These are phyloP conservation scores for Odontesthes bonariensis DNA, from an alignment of 2,113 vertebrate species.

Conservation along the genomic window DNA sequence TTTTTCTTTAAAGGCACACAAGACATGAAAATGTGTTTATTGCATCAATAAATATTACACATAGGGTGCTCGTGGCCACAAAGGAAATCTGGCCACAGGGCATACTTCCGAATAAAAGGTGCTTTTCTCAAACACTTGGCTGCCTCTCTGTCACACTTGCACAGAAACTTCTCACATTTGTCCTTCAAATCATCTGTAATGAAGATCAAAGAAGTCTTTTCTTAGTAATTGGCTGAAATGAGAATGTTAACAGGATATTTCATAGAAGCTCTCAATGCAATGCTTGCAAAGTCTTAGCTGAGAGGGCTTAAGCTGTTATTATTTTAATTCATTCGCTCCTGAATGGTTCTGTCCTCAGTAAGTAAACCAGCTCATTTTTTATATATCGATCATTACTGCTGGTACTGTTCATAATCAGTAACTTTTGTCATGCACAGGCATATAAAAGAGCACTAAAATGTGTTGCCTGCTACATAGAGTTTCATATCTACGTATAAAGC, in stretches of 20 bases:
- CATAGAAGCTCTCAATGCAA: background rate
- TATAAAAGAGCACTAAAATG: constrained; percentile 43
- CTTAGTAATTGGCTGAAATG: constrained; percentile 5
- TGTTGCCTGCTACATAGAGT: background rate
- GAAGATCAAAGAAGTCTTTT: constrained; percentile 27
- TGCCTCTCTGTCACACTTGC: constrained; percentile 89
- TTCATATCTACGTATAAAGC: background rate
- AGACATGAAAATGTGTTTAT: constrained; percentile 6
- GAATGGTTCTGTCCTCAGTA: background rate
- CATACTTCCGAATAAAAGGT: constrained; percentile 80
- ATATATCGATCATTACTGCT: no score
- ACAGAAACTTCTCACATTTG: constrained; percentile 88
- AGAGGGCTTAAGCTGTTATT: no score
- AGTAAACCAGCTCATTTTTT: no score
- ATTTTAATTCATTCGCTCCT: background rate
- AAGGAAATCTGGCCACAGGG: constrained; percentile 86
- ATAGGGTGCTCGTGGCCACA: constrained; percentile 84
- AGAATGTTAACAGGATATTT: background rate
- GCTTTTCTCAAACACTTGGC: constrained; percentile 86
- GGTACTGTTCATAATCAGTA: constrained; percentile 4
- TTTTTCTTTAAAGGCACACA: constrained; percentile 11
- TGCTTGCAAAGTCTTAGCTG: background rate
- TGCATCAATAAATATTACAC: constrained; percentile 82
- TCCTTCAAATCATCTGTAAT: constrained; percentile 86
- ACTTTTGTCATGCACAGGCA: constrained; percentile 15